Percentiles rank a stretch among this genome's conserved stretches.
phyloP scores from a whole-genome alignment of 2,113 vertebrate species.

The Pipa parva region DNA sequence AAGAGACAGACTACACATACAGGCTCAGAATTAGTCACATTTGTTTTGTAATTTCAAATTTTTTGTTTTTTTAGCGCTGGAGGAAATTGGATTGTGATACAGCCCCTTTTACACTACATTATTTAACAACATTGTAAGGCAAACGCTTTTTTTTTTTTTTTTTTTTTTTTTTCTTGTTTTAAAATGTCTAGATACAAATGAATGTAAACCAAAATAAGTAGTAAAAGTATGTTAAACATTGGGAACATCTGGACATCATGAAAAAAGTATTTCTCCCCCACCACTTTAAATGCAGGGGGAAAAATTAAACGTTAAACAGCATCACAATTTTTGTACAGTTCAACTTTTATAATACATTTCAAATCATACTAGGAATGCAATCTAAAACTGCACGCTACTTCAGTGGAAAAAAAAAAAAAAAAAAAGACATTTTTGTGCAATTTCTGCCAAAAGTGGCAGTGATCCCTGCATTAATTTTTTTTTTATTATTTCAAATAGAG shows the following conservation, averaged over 20 bases:
- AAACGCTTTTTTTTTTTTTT: no score
- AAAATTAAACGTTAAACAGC: slow-evolving; percentile 51
- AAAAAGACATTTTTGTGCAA: slow-evolving; percentile 72
- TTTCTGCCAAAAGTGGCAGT: slow-evolving; percentile 82
- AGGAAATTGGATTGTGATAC: slow-evolving; percentile 6
- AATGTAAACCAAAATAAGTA: slow-evolving; percentile 54
- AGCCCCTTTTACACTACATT: not conserved
- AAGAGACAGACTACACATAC: slow-evolving; percentile 45
- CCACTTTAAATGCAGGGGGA: slow-evolving; percentile 34
- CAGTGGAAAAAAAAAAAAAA: slow-evolving; percentile 57
- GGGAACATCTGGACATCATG: slow-evolving; percentile 49
- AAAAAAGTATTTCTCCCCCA: slow-evolving; percentile 46
- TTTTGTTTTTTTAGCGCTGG: not conserved
- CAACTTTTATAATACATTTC: slow-evolving; percentile 60
- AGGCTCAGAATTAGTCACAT: slow-evolving; percentile 47
- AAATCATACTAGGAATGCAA: slow-evolving; percentile 70
- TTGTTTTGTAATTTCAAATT: slow-evolving; percentile 33
- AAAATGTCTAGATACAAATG: slow-evolving; percentile 54
- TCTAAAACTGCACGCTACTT: slow-evolving; percentile 68
- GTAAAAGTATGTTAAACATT: slow-evolving; percentile 45
- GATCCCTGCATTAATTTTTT: slow-evolving; percentile 79
- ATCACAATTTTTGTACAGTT: slow-evolving; percentile 56
- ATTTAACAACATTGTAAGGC: slow-evolving; percentile 55
- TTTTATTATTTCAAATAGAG: slow-evolving; percentile 68
- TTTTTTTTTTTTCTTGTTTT: no score